Evolutionary conservation across 2,113 vertebrate genomes (phyloP), one percentile per base, ranked within the genome.

Genomic region (Raphicerus campestris): DNA sequence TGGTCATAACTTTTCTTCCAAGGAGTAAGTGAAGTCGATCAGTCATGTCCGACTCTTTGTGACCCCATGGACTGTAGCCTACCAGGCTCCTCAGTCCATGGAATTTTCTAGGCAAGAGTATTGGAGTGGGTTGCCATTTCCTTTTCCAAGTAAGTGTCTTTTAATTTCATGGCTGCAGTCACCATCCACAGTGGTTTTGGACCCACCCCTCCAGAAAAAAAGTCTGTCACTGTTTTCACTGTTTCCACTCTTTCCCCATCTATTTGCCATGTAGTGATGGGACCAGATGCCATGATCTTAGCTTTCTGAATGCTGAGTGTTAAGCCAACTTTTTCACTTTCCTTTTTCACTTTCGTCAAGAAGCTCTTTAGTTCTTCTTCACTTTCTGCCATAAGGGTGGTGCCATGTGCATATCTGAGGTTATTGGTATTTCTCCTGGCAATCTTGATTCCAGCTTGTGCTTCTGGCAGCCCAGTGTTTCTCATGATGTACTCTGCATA

Each of bases 191-290:
- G 63, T 35, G 63, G 32, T 70, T 70, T 70, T 70, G 63, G 63
- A 35, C 16, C 5, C 1, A 0, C 2, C 16, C 2, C 8, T 4
- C 2, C n/a, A 17, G 1, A 0, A 4, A 35, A 35, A 35, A 70
- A 5, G 1, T 66, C 63, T 66, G 17, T 35, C 17, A 66, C 32
- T 66, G 32, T 66, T 66, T 19, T 16, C 15, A 66, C 32, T 66
- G 8, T 66, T 20, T 70, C 9, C 15, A 66, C 32, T 66, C 4
- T 66, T 20, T 70, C 9, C 32, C 4, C 10, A 35, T 70, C 63
- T 70, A 35, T 35, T 20, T 35, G 4, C n/a, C 63, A 35, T 70
- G 63, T 35, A 35, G 9, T 35, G 17, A 20, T 70, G n/a, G 63
- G 63, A 70, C 63, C 63, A 20, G 17, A 20, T 70, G 4, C 16